Evolutionary conservation across 2,113 vertebrate genomes (phyloP).

Genomic region (Hemibagrus wyckioides): DNA sequence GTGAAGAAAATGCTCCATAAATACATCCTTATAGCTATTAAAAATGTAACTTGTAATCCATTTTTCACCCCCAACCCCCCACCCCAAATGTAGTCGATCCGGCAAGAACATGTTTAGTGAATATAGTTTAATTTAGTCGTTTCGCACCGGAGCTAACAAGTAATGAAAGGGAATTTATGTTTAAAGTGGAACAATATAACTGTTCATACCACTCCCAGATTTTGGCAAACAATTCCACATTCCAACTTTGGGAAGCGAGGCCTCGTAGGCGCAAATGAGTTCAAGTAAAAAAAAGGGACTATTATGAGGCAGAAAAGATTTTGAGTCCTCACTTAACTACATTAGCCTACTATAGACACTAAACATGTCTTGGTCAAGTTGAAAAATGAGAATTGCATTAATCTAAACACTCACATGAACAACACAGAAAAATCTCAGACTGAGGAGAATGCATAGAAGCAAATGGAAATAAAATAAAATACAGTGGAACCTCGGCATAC

Average conservation of each 20-base stretch:
- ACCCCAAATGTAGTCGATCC: not conserved
- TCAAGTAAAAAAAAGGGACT: not conserved
- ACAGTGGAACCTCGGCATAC: no score
- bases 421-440: conserved; percentile 46
- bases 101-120: not conserved
- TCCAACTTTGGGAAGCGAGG: not conserved
- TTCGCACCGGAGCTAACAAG: not conserved
- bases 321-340: not conserved
- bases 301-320: not conserved
- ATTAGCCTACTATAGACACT: not conserved
- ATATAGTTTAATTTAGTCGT: not conserved
- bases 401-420: not conserved
- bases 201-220: not conserved
- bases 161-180: not conserved
- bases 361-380: not conserved
- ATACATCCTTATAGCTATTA: not conserved
- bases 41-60: not conserved
- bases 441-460: conserved; percentile 56
- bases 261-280: not conserved
- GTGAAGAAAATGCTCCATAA: not conserved
- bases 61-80: no score
- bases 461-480: conserved; percentile 70
- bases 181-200: not conserved
- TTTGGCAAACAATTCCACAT: not conserved
- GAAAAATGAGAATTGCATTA: not conserved